A percentile compares a stretch with the other conserved stretches of the same genome.
phyloP scores from a whole-genome alignment of 2,797 vertebrate genomes.

The Leontopithecus rosalia region DNA sequence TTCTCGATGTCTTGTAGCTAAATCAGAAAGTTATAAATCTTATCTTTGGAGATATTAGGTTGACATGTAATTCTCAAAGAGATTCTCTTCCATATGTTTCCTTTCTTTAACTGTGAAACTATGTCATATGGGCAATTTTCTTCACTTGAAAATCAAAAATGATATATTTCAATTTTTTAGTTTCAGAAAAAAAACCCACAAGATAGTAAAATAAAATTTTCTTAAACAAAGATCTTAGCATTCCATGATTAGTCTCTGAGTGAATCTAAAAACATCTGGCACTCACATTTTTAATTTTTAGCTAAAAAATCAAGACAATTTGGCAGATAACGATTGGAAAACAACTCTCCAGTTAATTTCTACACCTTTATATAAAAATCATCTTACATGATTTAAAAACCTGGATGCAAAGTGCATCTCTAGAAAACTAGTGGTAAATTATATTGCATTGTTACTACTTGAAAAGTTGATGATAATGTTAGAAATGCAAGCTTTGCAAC shows the following conservation, averaged over 20 bases:
- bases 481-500: neutral
- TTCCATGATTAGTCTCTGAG: neutral
- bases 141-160: slow-evolving; percentile 38
- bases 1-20: slow-evolving; percentile 9
- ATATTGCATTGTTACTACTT: neutral
- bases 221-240: neutral
- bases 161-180: slow-evolving; percentile 6
- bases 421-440: neutral
- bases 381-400: neutral
- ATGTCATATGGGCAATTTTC: slow-evolving; percentile 36
- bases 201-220: slow-evolving; percentile 7
- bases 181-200: slow-evolving; percentile 14
- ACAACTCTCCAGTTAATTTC: neutral
- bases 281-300: neutral
- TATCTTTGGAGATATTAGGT: neutral
- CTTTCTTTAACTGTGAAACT: slow-evolving; percentile 57
- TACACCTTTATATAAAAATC: neutral
- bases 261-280: neutral
- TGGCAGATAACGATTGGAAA: neutral
- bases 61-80: slow-evolving; percentile 39
- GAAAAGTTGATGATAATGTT: neutral
- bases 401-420: neutral
- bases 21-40: slow-evolving; percentile 32
- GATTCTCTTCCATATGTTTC: slow-evolving; percentile 48
- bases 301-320: neutral